Evolutionary conservation across 2,888 invertebrate species (phyloP).

Genomic region (Dasysyrphus albostriatus): DNA sequence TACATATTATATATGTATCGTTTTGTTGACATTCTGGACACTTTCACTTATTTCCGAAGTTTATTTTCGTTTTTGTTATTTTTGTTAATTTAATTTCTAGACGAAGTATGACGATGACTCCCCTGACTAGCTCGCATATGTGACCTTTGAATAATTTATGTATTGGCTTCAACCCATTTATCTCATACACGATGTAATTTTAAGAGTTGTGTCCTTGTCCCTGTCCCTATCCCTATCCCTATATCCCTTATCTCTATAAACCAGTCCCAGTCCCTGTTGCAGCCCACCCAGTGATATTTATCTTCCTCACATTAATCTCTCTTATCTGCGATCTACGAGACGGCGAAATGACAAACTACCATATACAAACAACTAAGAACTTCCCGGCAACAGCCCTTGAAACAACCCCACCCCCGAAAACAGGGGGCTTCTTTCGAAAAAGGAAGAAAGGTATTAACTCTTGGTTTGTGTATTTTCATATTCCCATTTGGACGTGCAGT

Average conservation of each 20-base stretch:
- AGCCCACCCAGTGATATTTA: constrained; percentile 35
- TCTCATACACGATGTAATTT: constrained; percentile 29
- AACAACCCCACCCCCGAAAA: not conserved
- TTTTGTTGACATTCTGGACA: constrained; percentile 8
- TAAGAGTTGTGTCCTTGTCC: constrained; percentile 25
- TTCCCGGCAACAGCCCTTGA: constrained; percentile 3
- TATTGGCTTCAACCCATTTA: constrained; percentile 38
- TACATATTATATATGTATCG: not conserved
- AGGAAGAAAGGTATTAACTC: constrained; percentile 19
- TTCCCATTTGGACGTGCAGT: constrained; percentile 45
- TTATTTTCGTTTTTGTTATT: not conserved
- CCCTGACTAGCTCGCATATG: constrained; percentile 9
- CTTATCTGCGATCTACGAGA: constrained; percentile 42
- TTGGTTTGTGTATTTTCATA: constrained; percentile 42
- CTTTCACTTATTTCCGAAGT: constrained; percentile 4
- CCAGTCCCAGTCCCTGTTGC: constrained; percentile 31
- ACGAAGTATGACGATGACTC: constrained; percentile 8
- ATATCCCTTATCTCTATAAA: not conserved
- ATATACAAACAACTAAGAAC: constrained; percentile 27
- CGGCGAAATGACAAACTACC: constrained; percentile 43
- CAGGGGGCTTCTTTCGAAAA: not conserved
- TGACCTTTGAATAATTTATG: constrained; percentile 31
- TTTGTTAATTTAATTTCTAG: constrained; percentile 11
- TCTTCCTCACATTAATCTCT: constrained; percentile 47
- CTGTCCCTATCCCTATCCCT: not conserved